Conservation (phyloP, 2,113 vertebrate genomes). For the Tetraodon nigroviridis region DNA sequence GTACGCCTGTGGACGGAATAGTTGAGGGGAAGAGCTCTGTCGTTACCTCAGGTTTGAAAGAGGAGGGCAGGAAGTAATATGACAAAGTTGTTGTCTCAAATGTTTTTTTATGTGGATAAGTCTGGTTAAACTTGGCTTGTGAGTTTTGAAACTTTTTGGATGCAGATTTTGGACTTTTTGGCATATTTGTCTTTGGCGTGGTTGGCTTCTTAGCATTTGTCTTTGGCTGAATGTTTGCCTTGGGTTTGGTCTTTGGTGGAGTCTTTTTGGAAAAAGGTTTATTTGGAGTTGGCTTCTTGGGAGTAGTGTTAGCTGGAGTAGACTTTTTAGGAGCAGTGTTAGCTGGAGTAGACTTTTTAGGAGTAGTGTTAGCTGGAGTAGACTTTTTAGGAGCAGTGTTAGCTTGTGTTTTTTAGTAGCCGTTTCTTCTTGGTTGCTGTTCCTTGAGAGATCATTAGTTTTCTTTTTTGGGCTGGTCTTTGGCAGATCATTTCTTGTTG, state of each 20-base stretch:
- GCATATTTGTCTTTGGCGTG: conserved; percentile 22
- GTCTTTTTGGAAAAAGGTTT: neutral
- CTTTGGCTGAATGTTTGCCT: conserved; percentile 22
- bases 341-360: neutral
- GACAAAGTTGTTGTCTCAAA: neutral
- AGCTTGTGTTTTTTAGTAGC: neutral
- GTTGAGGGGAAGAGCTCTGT: conserved; percentile 28
- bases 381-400: neutral
- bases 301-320: neutral
- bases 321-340: neutral
- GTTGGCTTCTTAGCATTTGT: conserved; percentile 27
- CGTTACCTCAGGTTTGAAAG: conserved; percentile 9
- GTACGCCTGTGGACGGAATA: conserved; percentile 6
- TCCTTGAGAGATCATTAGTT: conserved; percentile 1
- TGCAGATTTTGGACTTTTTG: conserved; percentile 29
- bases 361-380: neutral
- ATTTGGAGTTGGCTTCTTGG: neutral
- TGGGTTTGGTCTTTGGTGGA: neutral
- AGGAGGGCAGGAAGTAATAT: conserved; percentile 6
- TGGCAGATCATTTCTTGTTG: conserved; percentile 19
- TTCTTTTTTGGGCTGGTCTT: conserved; percentile 40
- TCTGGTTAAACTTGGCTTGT: conserved; percentile 24
- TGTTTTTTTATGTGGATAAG: conserved; percentile 35
- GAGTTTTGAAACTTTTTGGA: conserved; percentile 16
- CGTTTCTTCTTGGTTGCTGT: neutral